phyloP scores from a whole-genome alignment of 92 coral and sea anemone genomes.

The Epizoanthus scotinus region DNA sequence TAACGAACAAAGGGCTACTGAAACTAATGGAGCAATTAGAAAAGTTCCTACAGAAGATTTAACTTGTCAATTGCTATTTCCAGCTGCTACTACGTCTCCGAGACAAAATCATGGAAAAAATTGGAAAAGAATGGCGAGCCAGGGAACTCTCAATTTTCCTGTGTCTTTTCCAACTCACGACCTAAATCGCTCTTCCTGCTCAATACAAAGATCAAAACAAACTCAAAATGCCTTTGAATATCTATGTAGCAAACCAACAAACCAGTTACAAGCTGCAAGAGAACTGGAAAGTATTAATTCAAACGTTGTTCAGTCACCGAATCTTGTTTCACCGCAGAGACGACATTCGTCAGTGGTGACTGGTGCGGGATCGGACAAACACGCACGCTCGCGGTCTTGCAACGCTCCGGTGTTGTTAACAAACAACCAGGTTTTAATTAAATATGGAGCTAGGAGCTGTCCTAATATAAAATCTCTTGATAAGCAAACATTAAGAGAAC shows the following conservation, averaged over 20 bases:
- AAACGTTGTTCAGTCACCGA: too few species aligned
- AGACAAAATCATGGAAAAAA: neutral
- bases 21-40: neutral
- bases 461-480: neutral
- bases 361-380: neutral
- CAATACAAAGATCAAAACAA: too few species aligned
- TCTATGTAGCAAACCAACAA: too few species aligned
- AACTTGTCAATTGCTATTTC: too few species aligned
- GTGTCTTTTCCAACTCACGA: too few species aligned
- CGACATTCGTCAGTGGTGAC: neutral
- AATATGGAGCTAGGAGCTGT: conserved; percentile 3
- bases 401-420: neutral
- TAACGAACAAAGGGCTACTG: neutral
- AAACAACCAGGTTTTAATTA: conserved; percentile 2
- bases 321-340: neutral
- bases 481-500: neutral
- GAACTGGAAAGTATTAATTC: too few species aligned
- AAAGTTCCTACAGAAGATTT: neutral
- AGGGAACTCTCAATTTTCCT: too few species aligned
- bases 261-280: too few species aligned
- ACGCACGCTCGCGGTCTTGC: neutral
- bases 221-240: too few species aligned
- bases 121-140: too few species aligned
- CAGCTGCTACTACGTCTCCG: neutral
- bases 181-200: too few species aligned